Percentiles rank a stretch among this genome's conserved stretches.
Evolutionary conservation across 2,888 invertebrate species (phyloP).

Genomic region (Polymixis lichenea): DNA sequence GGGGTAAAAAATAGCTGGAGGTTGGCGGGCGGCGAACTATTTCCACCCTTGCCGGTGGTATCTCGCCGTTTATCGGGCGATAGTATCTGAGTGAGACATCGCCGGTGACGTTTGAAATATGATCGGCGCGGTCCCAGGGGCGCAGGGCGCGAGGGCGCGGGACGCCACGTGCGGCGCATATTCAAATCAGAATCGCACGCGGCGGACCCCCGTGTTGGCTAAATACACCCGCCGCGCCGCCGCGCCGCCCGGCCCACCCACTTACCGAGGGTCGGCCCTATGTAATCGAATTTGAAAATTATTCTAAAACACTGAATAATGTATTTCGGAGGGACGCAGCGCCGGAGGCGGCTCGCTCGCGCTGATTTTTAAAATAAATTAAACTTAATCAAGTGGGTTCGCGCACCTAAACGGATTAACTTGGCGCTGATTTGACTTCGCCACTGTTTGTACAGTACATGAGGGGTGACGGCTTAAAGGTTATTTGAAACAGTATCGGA

Average conservation of each 20-base stretch:
- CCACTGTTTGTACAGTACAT: conserved; percentile 85
- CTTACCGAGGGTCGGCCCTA: conserved; percentile 90
- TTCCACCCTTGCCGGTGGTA: conserved; percentile 86
- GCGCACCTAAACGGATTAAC: conserved; percentile 91
- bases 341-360: conserved; percentile 86
- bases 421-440: conserved; percentile 89
- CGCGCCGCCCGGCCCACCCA: conserved; percentile 85
- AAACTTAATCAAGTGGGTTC: conserved; percentile 91
- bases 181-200: conserved; percentile 90
- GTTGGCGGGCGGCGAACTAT: conserved; percentile 81
- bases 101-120: conserved; percentile 91
- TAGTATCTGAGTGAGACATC: conserved; percentile 91
- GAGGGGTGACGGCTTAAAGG: conserved; percentile 85
- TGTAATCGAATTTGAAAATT: conserved; percentile 91
- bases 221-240: conserved; percentile 88
- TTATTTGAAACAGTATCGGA: conserved; percentile 84
- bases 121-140: conserved; percentile 89
- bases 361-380: conserved; percentile 91
- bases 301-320: conserved; percentile 91
- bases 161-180: conserved; percentile 89
- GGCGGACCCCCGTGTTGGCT: conserved; percentile 90
- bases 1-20: conserved; percentile 87
- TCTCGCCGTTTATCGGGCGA: conserved; percentile 89
- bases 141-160: conserved; percentile 85
- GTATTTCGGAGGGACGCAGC: conserved; percentile 87